Base-by-base conservation (phyloP, 2,888 invertebrate genomes). In the Microchrysa polita region DNA sequence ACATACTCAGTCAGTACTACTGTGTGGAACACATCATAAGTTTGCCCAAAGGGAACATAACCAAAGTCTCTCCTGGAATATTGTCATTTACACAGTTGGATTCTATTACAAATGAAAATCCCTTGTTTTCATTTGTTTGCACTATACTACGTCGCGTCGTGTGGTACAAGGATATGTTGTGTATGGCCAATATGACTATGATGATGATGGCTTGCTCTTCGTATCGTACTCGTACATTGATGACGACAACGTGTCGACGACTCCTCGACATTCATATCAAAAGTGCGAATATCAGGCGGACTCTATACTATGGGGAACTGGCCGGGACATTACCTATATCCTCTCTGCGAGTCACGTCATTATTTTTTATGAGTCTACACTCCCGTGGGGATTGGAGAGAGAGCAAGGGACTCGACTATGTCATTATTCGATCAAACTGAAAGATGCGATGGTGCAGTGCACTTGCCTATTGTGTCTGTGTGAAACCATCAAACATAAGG, bases 51-150 rank as follows among this genome's bases (percentile, higher is more conserved):
- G 69, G 69, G 22, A 69, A 52, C 18, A 55, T 69, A 40, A 69
- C 69, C n/a, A 57, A 55, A 34, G 27, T 34, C 27, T 34, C 69
- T 20, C 12, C 57, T 55, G 44, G 69, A 69, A 69, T 57, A 69
- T 69, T 57, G 57, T 69, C 69, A 69, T 69, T 69, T 69, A 52
- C 69, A 69, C 69, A 69, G 69, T 69, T 69, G 69, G 69, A 69
- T 69, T 69, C 69, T 57, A 69, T 69, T 69, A 69, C 69, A 69
- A 34, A 57, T 57, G 69, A 55, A 55, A 67, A 69, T 57, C 69
- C 57, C 69, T 69, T 69, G 69, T 69, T 69, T 69, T 55, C 69
- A 69, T 69, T 69, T 57, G 69, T 57, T 55, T 69, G 69, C 34
- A 57, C 69, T 57, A 57, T 69, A 69, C n/a, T n/a, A n/a, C n/a